Evolutionary conservation across 2,797 vertebrate species (phyloP).

Genomic region (Botia almorhae): DNA sequence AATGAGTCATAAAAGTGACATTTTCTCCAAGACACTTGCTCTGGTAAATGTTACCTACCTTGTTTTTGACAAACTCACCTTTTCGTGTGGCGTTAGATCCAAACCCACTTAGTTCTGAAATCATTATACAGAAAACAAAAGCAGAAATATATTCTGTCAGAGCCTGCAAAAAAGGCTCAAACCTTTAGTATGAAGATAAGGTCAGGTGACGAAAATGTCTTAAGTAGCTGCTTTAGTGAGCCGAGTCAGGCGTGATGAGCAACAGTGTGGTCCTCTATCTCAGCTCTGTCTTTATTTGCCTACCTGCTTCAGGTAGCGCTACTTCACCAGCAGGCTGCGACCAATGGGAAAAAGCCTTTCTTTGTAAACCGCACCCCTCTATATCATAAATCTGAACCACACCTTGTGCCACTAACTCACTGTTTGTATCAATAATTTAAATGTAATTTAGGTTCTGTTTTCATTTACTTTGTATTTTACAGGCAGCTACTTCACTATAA

Average conservation of each 20-base stretch:
- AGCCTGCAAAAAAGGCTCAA: slow-evolving; percentile 3
- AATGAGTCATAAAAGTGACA: background rate
- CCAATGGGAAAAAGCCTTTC: slow-evolving; percentile 78
- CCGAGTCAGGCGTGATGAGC: slow-evolving; percentile 8
- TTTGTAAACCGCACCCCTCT: slow-evolving; percentile 70
- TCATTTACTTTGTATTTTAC: background rate
- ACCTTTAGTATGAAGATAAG: slow-evolving; percentile 6
- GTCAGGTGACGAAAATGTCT: background rate
- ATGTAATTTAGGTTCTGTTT: background rate
- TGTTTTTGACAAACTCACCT: slow-evolving; percentile 70
- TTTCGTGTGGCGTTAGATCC: slow-evolving; percentile 57
- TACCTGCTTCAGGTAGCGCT: slow-evolving; percentile 79
- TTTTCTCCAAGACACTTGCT: background rate
- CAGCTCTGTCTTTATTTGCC: slow-evolving; percentile 81
- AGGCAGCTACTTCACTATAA: background rate
- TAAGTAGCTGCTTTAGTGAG: slow-evolving; percentile 7
- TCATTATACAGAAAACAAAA: background rate
- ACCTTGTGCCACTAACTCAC: slow-evolving; percentile 68
- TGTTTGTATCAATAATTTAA: background rate
- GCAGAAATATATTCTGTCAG: background rate
- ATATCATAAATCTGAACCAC: slow-evolving; percentile 69
- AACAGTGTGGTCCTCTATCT: slow-evolving; percentile 63
- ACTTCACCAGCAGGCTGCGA: slow-evolving; percentile 73
- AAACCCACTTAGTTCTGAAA: slow-evolving; percentile 23
- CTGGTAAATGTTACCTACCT: slow-evolving; percentile 52